Percentiles rank a stretch among this genome's conserved stretches.
phyloP scores from a whole-genome alignment of 2,888 invertebrate species.

The Frankliniella intonsa region DNA sequence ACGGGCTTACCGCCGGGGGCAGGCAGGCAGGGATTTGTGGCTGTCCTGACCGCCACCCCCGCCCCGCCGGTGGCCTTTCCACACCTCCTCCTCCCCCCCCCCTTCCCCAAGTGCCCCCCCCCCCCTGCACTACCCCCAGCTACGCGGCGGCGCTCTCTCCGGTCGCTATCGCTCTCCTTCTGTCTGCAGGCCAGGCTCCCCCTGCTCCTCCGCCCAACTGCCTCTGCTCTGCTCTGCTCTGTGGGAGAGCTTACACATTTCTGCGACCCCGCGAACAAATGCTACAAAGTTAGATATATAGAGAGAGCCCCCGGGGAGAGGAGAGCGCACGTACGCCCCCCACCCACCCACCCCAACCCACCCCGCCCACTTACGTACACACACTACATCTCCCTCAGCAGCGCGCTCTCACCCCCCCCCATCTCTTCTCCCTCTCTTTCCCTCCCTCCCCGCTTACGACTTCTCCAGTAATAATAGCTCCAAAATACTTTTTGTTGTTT shows the following conservation, averaged over 20 bases:
- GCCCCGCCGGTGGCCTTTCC: background rate
- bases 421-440: background rate
- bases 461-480: too few relatives aligned
- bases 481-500: too few relatives aligned
- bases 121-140: background rate
- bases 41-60: background rate
- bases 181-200: too few relatives aligned
- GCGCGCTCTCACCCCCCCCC: background rate
- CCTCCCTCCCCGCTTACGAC: too few relatives aligned
- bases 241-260: conserved; percentile 26
- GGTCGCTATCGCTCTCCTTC: too few relatives aligned
- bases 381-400: background rate
- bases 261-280: conserved; percentile 24
- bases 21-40: conserved; percentile 19
- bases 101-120: background rate
- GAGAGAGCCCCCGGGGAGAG: conserved; percentile 11
- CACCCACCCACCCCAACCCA: background rate
- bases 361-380: background rate
- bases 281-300: conserved; percentile 27
- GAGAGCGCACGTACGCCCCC: background rate
- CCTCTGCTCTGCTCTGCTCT: background rate
- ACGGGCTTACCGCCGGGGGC: conserved; percentile 18
- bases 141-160: too few relatives aligned
- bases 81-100: background rate
- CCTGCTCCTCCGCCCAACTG: background rate